Evolutionary conservation across 2,888 invertebrate species (phyloP), one percentile per base, ranked within the genome.

Genomic region (Hoplodrina blanda): DNA sequence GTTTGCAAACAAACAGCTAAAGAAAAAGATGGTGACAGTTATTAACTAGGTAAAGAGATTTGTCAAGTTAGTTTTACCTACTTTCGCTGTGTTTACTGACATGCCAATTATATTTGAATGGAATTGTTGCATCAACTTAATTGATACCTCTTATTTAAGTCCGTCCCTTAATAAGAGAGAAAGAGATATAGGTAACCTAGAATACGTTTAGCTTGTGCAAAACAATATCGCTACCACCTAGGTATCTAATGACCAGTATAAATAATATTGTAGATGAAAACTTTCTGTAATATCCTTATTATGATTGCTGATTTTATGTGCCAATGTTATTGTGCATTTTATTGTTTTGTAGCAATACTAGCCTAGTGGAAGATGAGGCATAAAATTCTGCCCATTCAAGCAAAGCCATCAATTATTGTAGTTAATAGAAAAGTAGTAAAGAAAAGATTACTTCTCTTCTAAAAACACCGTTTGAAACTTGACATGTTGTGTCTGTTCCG

Each of bases 281-380:
- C 54, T 63, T 63, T 49, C 41, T n/a, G 49, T 44, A 11, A 73
- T 33, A 64, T 56, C 54, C 46, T 49, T 30, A 44, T 44, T 67
- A 20, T 54, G 53, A 44, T 30, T 44, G 19, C 15, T 33, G 19
- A 73, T 73, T 55, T 50, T n/a, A 73, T 50, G 25, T 41, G 33
- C 20, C 2, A 20, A 17, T 6, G 2, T 52, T 52, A 59, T 44
- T n/a, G 20, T 37, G 60, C 6, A 41, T 73, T 73, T 71, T 71
- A 73, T 62, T 5, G 74, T 44, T 67, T 68, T 49, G 15, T 37
- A 41, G 25, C 30, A 17, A n/a, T 41, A 54, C 41, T 55, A 11
- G 7, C 41, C 3, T 41, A 41, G 11, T 41, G 8, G 10, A 62
- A 41, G 41, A 54, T n/a, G 73, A 10, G 30, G 2, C 25, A 37